Evolutionary conservation across 2,888 invertebrate genomes (phyloP).

Genomic region (Horisme vitalbata): DNA sequence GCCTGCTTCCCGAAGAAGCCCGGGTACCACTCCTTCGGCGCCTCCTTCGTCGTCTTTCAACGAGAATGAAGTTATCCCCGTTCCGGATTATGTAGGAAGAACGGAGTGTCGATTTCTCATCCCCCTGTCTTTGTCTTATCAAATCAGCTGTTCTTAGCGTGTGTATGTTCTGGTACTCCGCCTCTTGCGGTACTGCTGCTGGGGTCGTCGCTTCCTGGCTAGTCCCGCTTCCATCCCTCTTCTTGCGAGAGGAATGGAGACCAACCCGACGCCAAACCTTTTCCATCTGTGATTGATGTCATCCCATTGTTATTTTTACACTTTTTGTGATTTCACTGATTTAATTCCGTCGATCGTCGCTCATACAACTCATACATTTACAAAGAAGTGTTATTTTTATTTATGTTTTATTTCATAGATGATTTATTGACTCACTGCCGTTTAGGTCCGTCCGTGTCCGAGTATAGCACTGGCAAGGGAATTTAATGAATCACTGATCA

Average conservation of each 20-base stretch:
- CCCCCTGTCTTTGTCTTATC: slow-evolving; percentile 76
- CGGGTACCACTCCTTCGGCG: slow-evolving; percentile 75
- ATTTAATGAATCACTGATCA: slow-evolving; percentile 58
- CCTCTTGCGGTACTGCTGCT: slow-evolving; percentile 59
- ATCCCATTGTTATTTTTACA: slow-evolving; percentile 71
- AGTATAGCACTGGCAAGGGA: slow-evolving; percentile 40
- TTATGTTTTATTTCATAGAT: slow-evolving; percentile 12
- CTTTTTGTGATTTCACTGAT: slow-evolving; percentile 18
- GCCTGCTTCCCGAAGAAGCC: slow-evolving; percentile 72
- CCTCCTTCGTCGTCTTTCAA: slow-evolving; percentile 72
- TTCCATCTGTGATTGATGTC: slow-evolving; percentile 79
- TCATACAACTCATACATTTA: background rate
- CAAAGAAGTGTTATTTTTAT: background rate
- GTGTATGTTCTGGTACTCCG: slow-evolving; percentile 79
- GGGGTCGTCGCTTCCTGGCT: slow-evolving; percentile 65
- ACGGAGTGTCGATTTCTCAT: slow-evolving; percentile 76
- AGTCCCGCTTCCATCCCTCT: slow-evolving; percentile 81
- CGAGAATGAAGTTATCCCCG: slow-evolving; percentile 79
- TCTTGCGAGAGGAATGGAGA: slow-evolving; percentile 82
- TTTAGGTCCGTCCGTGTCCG: slow-evolving; percentile 32
- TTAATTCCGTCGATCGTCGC: background rate
- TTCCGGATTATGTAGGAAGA: slow-evolving; percentile 78
- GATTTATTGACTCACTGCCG: slow-evolving; percentile 21
- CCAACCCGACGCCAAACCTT: slow-evolving; percentile 82
- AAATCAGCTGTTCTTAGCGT: slow-evolving; percentile 78